phyloP scores from a whole-genome alignment of 92 coral and sea anemone genomes.

The Epizoanthus scotinus region DNA sequence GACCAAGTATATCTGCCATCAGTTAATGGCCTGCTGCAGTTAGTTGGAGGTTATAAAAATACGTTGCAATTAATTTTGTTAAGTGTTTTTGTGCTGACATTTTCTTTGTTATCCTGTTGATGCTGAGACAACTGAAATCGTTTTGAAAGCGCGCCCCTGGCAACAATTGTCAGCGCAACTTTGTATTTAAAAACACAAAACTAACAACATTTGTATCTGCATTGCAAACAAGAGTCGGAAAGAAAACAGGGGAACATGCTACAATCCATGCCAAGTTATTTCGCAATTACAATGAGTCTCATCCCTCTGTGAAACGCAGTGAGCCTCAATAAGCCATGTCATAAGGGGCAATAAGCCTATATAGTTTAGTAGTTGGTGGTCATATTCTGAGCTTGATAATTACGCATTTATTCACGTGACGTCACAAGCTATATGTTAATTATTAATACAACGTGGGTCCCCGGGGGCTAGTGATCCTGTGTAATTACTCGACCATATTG shows the following conservation, averaged over 20 bases:
- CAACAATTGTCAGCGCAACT: not conserved
- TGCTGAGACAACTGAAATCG: slow-evolving; percentile 4
- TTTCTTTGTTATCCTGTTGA: not conserved
- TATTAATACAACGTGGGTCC: slow-evolving; percentile 83
- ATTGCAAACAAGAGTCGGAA: too few species aligned
- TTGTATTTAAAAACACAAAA: too few species aligned
- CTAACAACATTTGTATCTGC: too few species aligned
- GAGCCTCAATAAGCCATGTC: too few species aligned
- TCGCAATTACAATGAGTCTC: too few species aligned
- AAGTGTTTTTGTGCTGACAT: not conserved
- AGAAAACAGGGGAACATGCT: too few species aligned
- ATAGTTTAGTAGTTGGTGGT: not conserved
- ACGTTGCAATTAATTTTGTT: not conserved
- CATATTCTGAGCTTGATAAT: slow-evolving; percentile 33
- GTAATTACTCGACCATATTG: slow-evolving; percentile 49
- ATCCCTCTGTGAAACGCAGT: too few species aligned
- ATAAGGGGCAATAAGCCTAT: too few species aligned
- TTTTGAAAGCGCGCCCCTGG: not conserved
- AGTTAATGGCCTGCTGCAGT: not conserved
- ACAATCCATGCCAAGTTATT: too few species aligned
- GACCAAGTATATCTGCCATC: not conserved
- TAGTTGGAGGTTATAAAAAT: not conserved
- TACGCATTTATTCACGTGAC: slow-evolving; percentile 65
- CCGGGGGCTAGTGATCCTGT: slow-evolving; percentile 25
- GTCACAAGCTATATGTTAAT: slow-evolving; percentile 66